A percentile compares a stretch with the other conserved stretches of the same genome.
Evolutionary conservation across 2,797 vertebrate genomes (phyloP).

Genomic region (Poeciliopsis gracilis): DNA sequence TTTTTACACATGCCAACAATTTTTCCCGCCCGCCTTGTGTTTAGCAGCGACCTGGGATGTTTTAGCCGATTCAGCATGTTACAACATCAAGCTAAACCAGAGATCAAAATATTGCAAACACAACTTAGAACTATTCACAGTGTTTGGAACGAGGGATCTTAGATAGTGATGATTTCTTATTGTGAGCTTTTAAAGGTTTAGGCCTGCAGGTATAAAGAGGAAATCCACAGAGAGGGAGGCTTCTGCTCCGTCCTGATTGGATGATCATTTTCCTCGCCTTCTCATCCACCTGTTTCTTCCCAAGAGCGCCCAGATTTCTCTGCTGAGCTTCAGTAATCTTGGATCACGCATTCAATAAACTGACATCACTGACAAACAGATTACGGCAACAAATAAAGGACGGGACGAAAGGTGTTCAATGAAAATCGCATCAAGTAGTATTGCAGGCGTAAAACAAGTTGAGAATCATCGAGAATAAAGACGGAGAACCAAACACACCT

Average conservation of each 20-base stretch:
- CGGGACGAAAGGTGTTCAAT: background rate
- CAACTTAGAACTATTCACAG: background rate
- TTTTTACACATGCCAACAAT: background rate
- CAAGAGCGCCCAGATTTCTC: background rate
- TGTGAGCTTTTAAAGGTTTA: background rate
- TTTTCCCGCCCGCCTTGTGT: background rate
- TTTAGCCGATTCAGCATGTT: background rate
- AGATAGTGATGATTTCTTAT: background rate
- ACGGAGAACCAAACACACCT: background rate
- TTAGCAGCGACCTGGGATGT: background rate
- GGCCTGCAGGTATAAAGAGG: background rate
- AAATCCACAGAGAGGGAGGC: background rate
- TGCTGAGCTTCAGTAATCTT: background rate
- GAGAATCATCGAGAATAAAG: background rate
- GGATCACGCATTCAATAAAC: background rate
- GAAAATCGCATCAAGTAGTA: background rate
- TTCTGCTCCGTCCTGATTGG: background rate
- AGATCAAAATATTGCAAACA: background rate
- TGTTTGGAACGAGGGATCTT: background rate
- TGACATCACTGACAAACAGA: background rate
- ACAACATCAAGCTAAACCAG: background rate
- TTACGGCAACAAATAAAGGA: background rate
- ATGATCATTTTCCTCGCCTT: background rate
- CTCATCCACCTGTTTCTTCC: background rate
- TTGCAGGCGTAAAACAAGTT: background rate